These are phyloP conservation scores for Muricea muricata DNA, from an alignment of 92 coral and sea anemone species.

Conservation along the genomic window DNA sequence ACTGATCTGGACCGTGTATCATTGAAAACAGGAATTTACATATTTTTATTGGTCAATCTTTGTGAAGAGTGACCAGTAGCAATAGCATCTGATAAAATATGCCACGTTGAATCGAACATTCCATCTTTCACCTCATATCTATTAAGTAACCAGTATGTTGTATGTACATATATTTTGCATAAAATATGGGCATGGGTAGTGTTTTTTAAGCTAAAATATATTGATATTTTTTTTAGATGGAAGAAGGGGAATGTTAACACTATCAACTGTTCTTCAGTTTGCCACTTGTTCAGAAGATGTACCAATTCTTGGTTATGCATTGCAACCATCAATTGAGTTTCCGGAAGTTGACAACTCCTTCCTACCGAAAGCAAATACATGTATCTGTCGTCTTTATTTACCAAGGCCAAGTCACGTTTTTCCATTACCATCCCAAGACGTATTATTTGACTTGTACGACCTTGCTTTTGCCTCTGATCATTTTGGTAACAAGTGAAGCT, in stretches of 20 bases:
- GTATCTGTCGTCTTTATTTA: slow-evolving; percentile 30
- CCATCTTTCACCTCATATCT: not conserved
- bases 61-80: too few species aligned
- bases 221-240: slow-evolving; percentile 32
- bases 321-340: slow-evolving; percentile 46
- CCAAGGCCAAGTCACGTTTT: slow-evolving; percentile 33
- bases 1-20: too few species aligned
- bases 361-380: slow-evolving; percentile 51
- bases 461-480: slow-evolving; percentile 41
- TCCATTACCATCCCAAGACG: slow-evolving; percentile 36
- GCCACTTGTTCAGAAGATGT: slow-evolving; percentile 35
- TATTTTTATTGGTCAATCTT: too few species aligned
- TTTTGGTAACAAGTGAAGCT: slow-evolving; percentile 46
- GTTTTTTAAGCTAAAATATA: not conserved
- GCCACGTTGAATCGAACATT: too few species aligned
- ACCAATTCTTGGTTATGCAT: slow-evolving; percentile 45
- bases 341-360: slow-evolving; percentile 37
- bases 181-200: not conserved
- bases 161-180: too few species aligned
- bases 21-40: too few species aligned
- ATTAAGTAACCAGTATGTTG: not conserved
- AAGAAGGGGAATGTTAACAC: slow-evolving; percentile 41
- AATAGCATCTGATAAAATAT: too few species aligned
- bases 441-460: slow-evolving; percentile 46
- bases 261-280: slow-evolving; percentile 38